Conservation (phyloP, 2,797 vertebrate species). For the Xenopus petersii region DNA sequence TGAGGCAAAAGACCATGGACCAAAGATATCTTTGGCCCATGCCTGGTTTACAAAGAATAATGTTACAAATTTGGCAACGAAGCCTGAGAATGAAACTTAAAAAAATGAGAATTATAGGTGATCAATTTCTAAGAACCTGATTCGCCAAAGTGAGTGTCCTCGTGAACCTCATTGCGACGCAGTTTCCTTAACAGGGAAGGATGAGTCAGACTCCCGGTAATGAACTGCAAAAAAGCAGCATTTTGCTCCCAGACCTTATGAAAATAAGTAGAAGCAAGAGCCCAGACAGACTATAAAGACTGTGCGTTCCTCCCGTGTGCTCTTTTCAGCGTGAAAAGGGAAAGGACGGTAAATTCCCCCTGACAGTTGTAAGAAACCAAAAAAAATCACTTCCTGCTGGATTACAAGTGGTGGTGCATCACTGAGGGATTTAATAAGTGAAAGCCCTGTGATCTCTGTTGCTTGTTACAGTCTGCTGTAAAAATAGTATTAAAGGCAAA, state of each 20-base stretch:
- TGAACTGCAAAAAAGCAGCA: neutral
- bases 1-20: too few species aligned
- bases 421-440: slow-evolving; percentile 6
- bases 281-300: slow-evolving; percentile 17
- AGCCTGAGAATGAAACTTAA: too few species aligned
- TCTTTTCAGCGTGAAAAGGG: neutral
- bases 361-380: neutral
- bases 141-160: too few species aligned
- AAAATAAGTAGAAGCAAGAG: slow-evolving; percentile 14
- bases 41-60: too few species aligned
- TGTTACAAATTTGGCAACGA: too few species aligned
- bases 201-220: slow-evolving; percentile 25
- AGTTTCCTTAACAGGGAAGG: slow-evolving; percentile 29
- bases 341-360: slow-evolving; percentile 2
- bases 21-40: too few species aligned
- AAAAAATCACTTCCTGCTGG: neutral
- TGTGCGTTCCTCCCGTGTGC: neutral
- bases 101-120: too few species aligned
- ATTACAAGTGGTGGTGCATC: slow-evolving; percentile 15
- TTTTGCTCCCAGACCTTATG: slow-evolving; percentile 4
- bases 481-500: too few species aligned
- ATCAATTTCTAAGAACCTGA: too few species aligned
- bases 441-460: neutral
- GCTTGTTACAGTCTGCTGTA: neutral
- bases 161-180: slow-evolving; percentile 2